These are phyloP conservation scores for Tympanoctomys barrerae DNA, from an alignment of 2,797 vertebrate species.

Conservation along the genomic window DNA sequence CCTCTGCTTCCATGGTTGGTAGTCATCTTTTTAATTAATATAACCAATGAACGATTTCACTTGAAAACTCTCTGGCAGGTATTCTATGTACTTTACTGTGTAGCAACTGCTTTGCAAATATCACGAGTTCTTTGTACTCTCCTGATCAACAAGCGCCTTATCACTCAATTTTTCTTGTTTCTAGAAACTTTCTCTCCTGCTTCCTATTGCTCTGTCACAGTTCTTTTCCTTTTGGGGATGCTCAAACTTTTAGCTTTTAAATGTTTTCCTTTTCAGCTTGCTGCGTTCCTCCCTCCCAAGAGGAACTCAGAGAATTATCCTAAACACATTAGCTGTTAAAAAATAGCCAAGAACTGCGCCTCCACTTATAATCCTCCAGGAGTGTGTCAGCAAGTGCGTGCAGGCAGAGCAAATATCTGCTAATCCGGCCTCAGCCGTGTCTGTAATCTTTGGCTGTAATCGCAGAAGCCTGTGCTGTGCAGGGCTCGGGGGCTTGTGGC, in stretches of 20 bases:
- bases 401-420: constrained; percentile 67
- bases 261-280: constrained; percentile 39
- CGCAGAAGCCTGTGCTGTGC: constrained; percentile 12
- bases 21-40: constrained; percentile 79
- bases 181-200: not conserved
- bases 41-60: constrained; percentile 71
- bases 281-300: not conserved
- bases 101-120: constrained; percentile 36
- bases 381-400: constrained; percentile 70
- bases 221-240: not conserved
- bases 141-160: constrained; percentile 59
- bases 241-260: constrained; percentile 8
- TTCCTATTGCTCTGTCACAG: not conserved
- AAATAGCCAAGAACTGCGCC: constrained; percentile 50
- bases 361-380: constrained; percentile 69
- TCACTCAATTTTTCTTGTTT: constrained; percentile 43
- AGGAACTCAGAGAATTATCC: constrained; percentile 43
- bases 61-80: constrained; percentile 73
- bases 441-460: constrained; percentile 64
- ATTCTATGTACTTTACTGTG: constrained; percentile 55
- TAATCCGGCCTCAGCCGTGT: constrained; percentile 56
- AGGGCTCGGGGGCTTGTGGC: not conserved
- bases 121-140: constrained; percentile 50
- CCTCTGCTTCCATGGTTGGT: constrained; percentile 32
- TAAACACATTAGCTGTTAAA: constrained; percentile 69